These are phyloP conservation scores for Gallinago solitaria DNA, from an alignment of 2,797 vertebrate genomes.

Conservation along the genomic window DNA sequence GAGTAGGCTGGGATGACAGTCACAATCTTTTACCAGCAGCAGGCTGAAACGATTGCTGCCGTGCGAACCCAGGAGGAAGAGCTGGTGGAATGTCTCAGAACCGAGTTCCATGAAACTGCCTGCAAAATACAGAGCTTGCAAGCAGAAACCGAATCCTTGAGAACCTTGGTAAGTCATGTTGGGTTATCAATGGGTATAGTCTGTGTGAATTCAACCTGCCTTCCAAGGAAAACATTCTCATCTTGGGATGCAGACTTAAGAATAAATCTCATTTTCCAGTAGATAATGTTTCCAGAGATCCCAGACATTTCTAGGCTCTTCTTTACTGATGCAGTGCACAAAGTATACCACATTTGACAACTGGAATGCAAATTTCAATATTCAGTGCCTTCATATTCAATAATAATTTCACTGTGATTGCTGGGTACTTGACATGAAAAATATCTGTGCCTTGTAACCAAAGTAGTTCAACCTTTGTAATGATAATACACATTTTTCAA, in stretches of 20 bases:
- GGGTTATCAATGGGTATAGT: neutral
- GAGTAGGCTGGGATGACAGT: neutral
- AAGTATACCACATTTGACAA: neutral
- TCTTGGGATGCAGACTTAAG: neutral
- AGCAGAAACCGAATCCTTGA: conserved; percentile 90
- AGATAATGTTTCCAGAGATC: neutral
- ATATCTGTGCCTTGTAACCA: neutral
- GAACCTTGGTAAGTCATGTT: conserved; percentile 81
- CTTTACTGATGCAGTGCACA: neutral
- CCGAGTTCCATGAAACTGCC: conserved; percentile 82
- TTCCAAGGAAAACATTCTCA: neutral
- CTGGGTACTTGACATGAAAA: neutral
- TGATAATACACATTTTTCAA: neutral
- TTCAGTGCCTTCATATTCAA: neutral
- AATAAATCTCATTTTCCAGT: neutral
- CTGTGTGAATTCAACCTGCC: accelerated
- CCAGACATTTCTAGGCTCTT: neutral
- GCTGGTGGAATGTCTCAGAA: conserved; percentile 84
- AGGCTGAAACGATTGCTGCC: conserved; percentile 72
- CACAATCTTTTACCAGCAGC: conserved; percentile 36
- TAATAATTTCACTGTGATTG: neutral
- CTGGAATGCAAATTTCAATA: neutral
- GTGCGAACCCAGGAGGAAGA: conserved; percentile 85
- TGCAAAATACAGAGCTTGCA: conserved; percentile 92
- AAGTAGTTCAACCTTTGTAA: neutral